These are phyloP conservation scores for Aldrovandia affinis DNA, from an alignment of 2,797 vertebrate species.

Conservation along the genomic window DNA sequence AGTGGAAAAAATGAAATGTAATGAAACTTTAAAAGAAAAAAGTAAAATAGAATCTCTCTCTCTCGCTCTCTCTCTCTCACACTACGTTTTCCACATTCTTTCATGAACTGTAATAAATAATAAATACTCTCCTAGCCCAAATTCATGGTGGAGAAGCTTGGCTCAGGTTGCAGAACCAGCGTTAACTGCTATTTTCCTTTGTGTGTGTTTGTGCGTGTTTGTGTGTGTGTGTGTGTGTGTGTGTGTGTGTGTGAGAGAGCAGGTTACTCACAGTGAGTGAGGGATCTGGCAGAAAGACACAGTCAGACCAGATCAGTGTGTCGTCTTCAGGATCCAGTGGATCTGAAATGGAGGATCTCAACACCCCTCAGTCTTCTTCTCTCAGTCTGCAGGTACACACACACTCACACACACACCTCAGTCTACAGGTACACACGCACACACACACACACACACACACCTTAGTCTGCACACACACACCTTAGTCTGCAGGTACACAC, in stretches of 20 bases:
- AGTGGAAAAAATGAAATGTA: no score
- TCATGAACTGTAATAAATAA: not conserved
- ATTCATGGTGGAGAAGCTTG: not conserved
- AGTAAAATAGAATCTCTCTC: not conserved
- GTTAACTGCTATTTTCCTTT: not conserved
- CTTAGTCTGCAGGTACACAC: not conserved
- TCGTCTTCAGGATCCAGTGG: constrained; percentile 77
- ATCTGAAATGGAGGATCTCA: constrained; percentile 75
- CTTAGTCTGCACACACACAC: not conserved
- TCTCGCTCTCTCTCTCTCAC: not conserved
- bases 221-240: constrained; percentile 31
- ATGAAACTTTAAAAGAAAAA: not conserved
- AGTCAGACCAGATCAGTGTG: constrained; percentile 73
- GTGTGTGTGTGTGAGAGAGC: constrained; percentile 24
- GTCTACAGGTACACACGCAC: not conserved
- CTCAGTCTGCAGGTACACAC: constrained; percentile 64
- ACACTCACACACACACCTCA: not conserved
- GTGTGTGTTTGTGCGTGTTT: constrained; percentile 9
- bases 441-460: not conserved
- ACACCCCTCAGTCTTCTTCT: constrained; percentile 50
- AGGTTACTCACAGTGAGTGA: constrained; percentile 72
- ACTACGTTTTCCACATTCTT: not conserved
- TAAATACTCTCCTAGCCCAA: not conserved
- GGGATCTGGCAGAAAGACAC: constrained; percentile 61
- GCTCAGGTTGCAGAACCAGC: not conserved